Percentiles rank a stretch among this genome's conserved stretches.
These are phyloP conservation scores for Lasioglossum pauxillum DNA, from an alignment of 2,888 invertebrate genomes.

Conservation along the genomic window DNA sequence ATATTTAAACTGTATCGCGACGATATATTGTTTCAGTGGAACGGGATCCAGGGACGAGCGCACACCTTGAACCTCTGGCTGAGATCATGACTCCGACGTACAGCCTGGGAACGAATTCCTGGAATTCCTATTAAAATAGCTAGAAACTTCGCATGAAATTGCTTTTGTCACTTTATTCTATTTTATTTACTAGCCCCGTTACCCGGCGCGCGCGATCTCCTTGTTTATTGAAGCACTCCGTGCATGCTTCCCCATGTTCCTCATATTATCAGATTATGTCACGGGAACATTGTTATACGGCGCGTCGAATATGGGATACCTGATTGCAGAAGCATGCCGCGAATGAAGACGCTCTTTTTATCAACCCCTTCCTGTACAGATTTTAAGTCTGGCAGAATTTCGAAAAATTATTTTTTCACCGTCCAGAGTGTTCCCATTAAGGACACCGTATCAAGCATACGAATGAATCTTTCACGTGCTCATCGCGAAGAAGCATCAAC, in stretches of 20 bases:
- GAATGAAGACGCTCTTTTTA: neutral
- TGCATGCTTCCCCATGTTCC: neutral
- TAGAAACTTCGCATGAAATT: constrained; percentile 59
- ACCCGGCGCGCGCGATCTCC: neutral
- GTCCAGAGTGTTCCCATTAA: neutral
- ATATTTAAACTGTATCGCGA: constrained; percentile 53
- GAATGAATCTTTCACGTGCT: neutral
- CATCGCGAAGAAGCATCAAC: neutral
- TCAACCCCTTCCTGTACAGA: neutral
- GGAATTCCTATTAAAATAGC: constrained; percentile 60
- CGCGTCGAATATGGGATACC: neutral
- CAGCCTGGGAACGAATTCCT: constrained; percentile 45
- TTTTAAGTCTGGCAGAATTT: neutral
- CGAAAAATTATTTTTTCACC: too few species aligned
- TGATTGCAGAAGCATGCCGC: neutral
- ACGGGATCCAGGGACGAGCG: constrained; percentile 16
- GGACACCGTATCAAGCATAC: neutral
- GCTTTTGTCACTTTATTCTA: constrained; percentile 48
- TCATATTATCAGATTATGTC: neutral
- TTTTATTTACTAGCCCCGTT: constrained; percentile 36
- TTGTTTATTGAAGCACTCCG: constrained; percentile 10
- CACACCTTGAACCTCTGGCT: constrained; percentile 45
- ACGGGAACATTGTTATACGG: neutral
- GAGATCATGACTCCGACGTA: constrained; percentile 34
- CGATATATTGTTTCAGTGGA: constrained; percentile 51